These are phyloP conservation scores for Drosophila tani DNA, from an alignment of 1,140 invertebrate species.

Conservation along the genomic window DNA sequence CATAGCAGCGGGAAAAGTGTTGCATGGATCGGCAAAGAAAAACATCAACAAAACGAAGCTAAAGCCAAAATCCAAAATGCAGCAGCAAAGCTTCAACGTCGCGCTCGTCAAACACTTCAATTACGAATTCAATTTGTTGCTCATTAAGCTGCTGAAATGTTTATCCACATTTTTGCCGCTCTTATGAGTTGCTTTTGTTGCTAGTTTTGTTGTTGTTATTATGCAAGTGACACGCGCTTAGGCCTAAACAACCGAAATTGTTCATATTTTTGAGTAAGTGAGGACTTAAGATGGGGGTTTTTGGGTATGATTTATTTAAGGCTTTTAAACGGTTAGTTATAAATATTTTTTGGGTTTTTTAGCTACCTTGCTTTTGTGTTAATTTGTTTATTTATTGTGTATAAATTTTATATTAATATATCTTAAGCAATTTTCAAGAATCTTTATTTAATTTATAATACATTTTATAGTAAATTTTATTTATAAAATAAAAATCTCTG, in stretches of 20 bases:
- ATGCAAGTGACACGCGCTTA: conserved; percentile 72
- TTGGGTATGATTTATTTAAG: conserved; percentile 11
- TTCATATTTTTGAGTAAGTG: conserved; percentile 37
- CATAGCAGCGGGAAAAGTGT: conserved; percentile 26
- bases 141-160: conserved; percentile 75
- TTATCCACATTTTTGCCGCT: conserved; percentile 70
- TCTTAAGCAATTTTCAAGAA: background rate
- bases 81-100: conserved; percentile 30
- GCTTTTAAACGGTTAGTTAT: background rate
- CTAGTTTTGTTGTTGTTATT: conserved; percentile 26
- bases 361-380: background rate
- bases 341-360: background rate
- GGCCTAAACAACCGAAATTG: conserved; percentile 34
- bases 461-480: background rate
- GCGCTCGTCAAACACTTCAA: conserved; percentile 68
- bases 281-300: conserved; percentile 30
- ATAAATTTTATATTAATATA: background rate
- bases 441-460: too few relatives aligned
- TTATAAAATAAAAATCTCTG: background rate
- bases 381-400: too few relatives aligned
- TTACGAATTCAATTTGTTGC: conserved; percentile 78
- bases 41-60: conserved; percentile 19
- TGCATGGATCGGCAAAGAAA: conserved; percentile 17
- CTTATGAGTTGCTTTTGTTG: conserved; percentile 15
- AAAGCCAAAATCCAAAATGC: conserved; percentile 25